phyloP scores from a whole-genome alignment of 1,140 invertebrate genomes.

The Manduca sexta region DNA sequence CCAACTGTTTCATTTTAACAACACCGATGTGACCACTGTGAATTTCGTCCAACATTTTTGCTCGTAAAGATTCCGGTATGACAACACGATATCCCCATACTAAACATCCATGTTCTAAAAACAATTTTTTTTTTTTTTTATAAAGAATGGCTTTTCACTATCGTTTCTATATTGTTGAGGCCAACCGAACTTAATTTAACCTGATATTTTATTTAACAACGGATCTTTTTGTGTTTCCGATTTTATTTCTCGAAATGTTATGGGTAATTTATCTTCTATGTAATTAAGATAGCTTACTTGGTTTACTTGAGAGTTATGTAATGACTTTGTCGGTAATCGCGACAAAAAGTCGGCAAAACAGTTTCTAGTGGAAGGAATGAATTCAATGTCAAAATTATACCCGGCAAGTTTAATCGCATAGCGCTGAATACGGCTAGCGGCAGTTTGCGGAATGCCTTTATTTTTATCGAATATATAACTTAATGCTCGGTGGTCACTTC shows the following conservation, averaged over 20 bases:
- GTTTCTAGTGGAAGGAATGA: slow-evolving; percentile 10
- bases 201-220: slow-evolving; percentile 19
- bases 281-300: slow-evolving; percentile 6
- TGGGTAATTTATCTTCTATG: slow-evolving; percentile 8
- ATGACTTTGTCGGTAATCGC: neutral
- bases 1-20: slow-evolving; percentile 35
- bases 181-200: slow-evolving; percentile 20
- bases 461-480: neutral
- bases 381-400: slow-evolving; percentile 1
- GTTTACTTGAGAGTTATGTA: neutral
- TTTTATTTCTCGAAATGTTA: slow-evolving; percentile 6
- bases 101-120: slow-evolving; percentile 3
- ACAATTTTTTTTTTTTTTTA: neutral
- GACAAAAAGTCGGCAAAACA: slow-evolving; percentile 21
- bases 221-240: slow-evolving; percentile 10
- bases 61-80: slow-evolving; percentile 23
- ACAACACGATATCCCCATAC: slow-evolving; percentile 35
- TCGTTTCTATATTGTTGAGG: slow-evolving; percentile 4
- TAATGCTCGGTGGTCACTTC: slow-evolving; percentile 31
- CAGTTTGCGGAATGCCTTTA: neutral
- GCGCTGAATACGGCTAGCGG: neutral
- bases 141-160: slow-evolving; percentile 15
- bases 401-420: neutral
- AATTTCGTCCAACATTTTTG: slow-evolving; percentile 28
- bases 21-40: slow-evolving; percentile 35